A percentile compares a stretch with the other conserved stretches of the same genome.
phyloP scores from a whole-genome alignment of 2,113 vertebrate species.

The Anas platyrhynchos region DNA sequence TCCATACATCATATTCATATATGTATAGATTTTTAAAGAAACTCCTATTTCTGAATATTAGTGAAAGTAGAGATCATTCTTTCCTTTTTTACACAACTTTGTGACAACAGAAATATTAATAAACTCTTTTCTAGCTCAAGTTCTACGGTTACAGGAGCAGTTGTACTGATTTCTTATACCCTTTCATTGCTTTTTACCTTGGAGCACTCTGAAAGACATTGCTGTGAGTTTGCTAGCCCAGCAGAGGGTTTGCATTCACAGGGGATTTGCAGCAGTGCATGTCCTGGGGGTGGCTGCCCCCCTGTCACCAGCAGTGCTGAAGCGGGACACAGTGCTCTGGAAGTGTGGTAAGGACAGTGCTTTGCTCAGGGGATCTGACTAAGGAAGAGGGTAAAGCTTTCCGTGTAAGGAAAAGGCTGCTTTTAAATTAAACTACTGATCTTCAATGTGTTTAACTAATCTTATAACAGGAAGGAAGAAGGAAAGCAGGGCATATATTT shows the following conservation, averaged over 20 bases:
- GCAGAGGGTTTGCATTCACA: not conserved
- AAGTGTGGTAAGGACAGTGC: accelerated
- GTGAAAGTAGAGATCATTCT: not conserved
- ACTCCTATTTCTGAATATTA: not conserved
- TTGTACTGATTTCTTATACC: not conserved
- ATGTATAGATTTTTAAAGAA: not conserved
- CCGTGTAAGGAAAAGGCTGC: not conserved
- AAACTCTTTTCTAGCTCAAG: not conserved
- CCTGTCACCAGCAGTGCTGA: accelerated
- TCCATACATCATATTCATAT: not conserved
- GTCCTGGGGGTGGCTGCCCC: not conserved
- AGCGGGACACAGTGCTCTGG: not conserved
- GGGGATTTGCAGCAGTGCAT: not conserved
- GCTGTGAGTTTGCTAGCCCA: not conserved
- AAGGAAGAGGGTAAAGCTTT: not conserved
- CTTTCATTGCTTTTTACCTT: not conserved
- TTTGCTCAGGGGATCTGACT: not conserved
- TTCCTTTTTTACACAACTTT: not conserved
- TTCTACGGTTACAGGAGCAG: not conserved
- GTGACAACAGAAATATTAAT: not conserved
- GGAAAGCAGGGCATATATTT: not conserved
- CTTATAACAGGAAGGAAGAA: not conserved
- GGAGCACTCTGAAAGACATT: not conserved
- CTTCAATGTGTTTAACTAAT: not conserved
- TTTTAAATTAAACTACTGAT: not conserved